A percentile compares a stretch with the other conserved stretches of the same genome.
Conservation (phyloP, 2,113 vertebrate species). For the Pipa parva region DNA sequence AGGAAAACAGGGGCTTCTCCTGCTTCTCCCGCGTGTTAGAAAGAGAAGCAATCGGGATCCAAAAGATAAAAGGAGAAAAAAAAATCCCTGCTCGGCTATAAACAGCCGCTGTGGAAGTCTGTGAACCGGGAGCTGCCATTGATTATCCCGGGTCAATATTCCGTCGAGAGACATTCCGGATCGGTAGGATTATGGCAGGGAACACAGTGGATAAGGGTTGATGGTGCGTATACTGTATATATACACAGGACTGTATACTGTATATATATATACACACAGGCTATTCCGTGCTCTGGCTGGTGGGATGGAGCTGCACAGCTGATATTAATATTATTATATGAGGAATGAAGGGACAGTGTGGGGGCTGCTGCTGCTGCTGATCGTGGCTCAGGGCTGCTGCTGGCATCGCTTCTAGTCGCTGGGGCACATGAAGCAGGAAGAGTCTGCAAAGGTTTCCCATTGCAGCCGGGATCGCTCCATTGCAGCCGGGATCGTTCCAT, state of each 20-base stretch:
- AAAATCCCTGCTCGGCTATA: slow-evolving; percentile 50
- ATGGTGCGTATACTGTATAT: slow-evolving; percentile 41
- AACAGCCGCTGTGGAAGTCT: slow-evolving; percentile 53
- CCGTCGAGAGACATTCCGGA: slow-evolving; percentile 70
- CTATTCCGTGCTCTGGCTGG: too few species aligned
- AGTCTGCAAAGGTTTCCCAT: not conserved
- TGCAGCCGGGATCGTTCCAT: not conserved
- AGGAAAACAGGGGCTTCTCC: slow-evolving; percentile 57
- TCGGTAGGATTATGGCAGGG: slow-evolving; percentile 73
- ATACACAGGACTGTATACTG: too few species aligned
- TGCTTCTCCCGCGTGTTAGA: slow-evolving; percentile 71
- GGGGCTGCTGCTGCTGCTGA: slow-evolving; percentile 13
- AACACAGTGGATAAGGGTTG: slow-evolving; percentile 66
- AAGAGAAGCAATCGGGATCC: slow-evolving; percentile 74
- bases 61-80: slow-evolving; percentile 63
- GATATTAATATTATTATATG: too few species aligned
- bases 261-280: too few species aligned
- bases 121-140: slow-evolving; percentile 51
- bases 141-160: slow-evolving; percentile 60
- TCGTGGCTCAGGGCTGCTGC: too few species aligned
- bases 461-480: slow-evolving; percentile 2
- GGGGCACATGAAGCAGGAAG: slow-evolving; percentile 5
- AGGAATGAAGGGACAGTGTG: slow-evolving; percentile 24
- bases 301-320: too few species aligned
- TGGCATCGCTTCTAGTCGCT: too few species aligned